Conservation (phyloP, 2,888 invertebrate species). For the Enoplolaimus lenunculus region DNA sequence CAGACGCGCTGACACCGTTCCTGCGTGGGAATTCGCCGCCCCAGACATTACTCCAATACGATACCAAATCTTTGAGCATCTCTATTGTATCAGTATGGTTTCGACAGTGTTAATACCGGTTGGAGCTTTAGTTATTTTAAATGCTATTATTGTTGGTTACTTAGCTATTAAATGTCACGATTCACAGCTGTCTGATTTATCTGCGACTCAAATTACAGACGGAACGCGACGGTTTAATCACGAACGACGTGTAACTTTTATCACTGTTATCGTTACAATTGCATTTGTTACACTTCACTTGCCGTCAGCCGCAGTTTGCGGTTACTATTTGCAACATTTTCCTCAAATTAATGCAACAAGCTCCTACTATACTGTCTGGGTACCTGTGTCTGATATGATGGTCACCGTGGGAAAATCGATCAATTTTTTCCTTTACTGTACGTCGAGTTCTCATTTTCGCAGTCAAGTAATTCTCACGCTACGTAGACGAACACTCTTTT, state of each 20-base stretch:
- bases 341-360: not conserved
- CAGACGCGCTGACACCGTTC: too few species aligned
- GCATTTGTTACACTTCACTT: not conserved
- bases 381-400: not conserved
- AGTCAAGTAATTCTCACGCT: not conserved
- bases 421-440: conserved; percentile 12
- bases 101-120: not conserved
- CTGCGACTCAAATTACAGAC: not conserved
- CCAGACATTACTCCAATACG: not conserved
- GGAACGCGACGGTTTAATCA: not conserved
- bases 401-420: not conserved
- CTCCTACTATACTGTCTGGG: not conserved
- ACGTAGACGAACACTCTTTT: not conserved
- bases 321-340: not conserved
- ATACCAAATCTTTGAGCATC: not conserved
- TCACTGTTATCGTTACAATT: not conserved
- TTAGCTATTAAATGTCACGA: not conserved
- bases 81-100: not conserved
- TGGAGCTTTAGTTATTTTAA: not conserved
- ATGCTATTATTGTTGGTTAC: not conserved
- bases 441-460: conserved; percentile 6
- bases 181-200: not conserved
- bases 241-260: not conserved
- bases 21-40: not conserved
- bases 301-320: not conserved